Base-by-base conservation (phyloP, 2,888 invertebrate species). In the Entomobrya proxima region DNA sequence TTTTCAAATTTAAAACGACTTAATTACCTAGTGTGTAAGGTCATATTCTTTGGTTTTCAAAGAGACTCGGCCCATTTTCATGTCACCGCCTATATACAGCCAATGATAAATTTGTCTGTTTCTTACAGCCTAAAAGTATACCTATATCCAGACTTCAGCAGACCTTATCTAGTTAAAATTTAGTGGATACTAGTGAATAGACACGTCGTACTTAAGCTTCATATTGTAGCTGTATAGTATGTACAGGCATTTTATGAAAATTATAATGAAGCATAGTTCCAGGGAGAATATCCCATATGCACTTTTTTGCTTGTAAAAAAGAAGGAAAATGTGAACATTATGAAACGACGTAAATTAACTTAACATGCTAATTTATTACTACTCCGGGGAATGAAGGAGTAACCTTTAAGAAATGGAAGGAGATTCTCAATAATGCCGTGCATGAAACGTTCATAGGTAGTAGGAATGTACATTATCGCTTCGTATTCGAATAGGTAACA, bases 281-380 rank as follows among this genome's bases (percentile, higher is more conserved):
- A 44, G 27, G 11, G 6, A 69, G 44, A 47, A 69, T 69, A 35
- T 67, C 21, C 37, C 24, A 5, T 11, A 18, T n/a, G 7, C 27
- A 44, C 44, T 27, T 18, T 67, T 61, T 24, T 15, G 27, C 69
- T 24, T n/a, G 2, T 18, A n/a, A 64, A 40, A 67, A 37, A 30
- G 69, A 69, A 27, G 24, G 58, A 76, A 37, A 76, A 58, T 47
- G 80, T 86, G 75, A 82, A 76, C 86, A 86, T 85, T 77, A 85
- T 67, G 61, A 64, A 67, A 79, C 64, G 86, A 88, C 88, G 77
- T 81, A 77, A 81, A 88, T 86, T 88, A 85, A 85, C 85, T 85
- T 88, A 75, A 82, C 86, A 86, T 88, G 81, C 81, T 86, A 88
- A 88, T 88, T 88, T 88, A 88, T 88, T 79, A 75, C 32, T 64